Conservation (phyloP, 1,140 invertebrate genomes). For the Drosophila grimshawi region DNA sequence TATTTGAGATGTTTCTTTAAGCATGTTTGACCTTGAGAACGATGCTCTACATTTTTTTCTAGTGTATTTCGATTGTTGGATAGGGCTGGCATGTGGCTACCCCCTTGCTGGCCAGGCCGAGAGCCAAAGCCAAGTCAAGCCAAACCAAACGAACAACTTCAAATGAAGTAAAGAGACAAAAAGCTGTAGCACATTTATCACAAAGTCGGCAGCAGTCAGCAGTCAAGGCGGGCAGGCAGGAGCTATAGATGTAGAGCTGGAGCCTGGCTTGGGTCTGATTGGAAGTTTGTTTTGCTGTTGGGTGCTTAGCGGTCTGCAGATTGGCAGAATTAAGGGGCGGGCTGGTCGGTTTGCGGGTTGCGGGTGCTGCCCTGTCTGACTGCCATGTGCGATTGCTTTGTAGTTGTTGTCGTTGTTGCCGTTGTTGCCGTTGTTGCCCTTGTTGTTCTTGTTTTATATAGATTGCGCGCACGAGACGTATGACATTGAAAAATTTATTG, state of each 20-base stretch:
- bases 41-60: neutral
- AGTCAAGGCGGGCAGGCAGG: slow-evolving; percentile 10
- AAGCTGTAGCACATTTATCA: slow-evolving; percentile 83
- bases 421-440: slow-evolving; percentile 38
- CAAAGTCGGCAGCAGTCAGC: slow-evolving; percentile 67
- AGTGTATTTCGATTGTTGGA: neutral
- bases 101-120: neutral
- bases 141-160: slow-evolving; percentile 56
- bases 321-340: slow-evolving; percentile 28
- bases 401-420: slow-evolving; percentile 41
- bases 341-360: slow-evolving; percentile 14
- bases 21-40: neutral
- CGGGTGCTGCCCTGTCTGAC: slow-evolving; percentile 15
- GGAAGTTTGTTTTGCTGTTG: slow-evolving; percentile 79
- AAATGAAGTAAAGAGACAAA: slow-evolving; percentile 82
- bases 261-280: slow-evolving; percentile 71
- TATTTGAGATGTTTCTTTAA: neutral
- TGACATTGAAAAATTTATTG: slow-evolving; percentile 83
- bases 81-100: neutral
- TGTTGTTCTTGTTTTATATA: slow-evolving; percentile 58
- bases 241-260: slow-evolving; percentile 20
- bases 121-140: slow-evolving; percentile 2
- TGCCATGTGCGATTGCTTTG: slow-evolving; percentile 32
- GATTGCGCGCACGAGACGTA: slow-evolving; percentile 73
- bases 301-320: slow-evolving; percentile 74